Base-by-base conservation (phyloP, 2,888 invertebrate species). In the Cerastoderma edule region DNA sequence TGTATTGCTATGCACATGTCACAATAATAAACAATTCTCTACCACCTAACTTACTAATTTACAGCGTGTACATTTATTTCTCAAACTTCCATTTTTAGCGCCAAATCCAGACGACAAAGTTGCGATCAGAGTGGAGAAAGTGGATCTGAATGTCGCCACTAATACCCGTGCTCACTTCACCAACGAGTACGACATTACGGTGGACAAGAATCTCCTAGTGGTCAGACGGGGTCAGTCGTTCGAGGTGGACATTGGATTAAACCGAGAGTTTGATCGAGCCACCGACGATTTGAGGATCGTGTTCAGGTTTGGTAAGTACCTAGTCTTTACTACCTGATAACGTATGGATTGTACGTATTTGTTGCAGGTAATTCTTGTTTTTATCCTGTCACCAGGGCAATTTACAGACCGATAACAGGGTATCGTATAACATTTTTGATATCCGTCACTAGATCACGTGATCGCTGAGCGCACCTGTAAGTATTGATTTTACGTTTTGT, bases 221-320 rank as follows among this genome's bases (percentile, higher is more conserved):
- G 94, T 96, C 1, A 94, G 96, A 2, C 94, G 96, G 32, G 96
- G 96, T 0, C 95, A 95, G 87, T 94, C 95, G 0, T 96, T 97
- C 93, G 95, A 94, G 75, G 93, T 96, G 5, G 95, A 95, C 0
- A 90, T 96, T 27, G 93, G 95, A 56, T 96, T 97, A 74, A 96
- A 95, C 88, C 94, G 95, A 81, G 95, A 95, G 19, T 98, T 95
- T 92, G 95, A 96, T 87, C 94, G 95, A 27, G 94, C 94, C 22
- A 95, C 94, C 88, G 97, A 98, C 93, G 96, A 96, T 8, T 94
- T 98, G 56, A 96, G 96, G 48, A 95, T 97, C 86, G 96, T 97
- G 72, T 97, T 97, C 90, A 95, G 84, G 33, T 78, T 79, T 32
- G 88, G 88, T 88, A 35, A 66, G 56, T 72, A 32, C 27, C 24